These are phyloP conservation scores for Pipistrellus pygmaeus DNA, from an alignment of 2,797 vertebrate genomes.

Conservation along the genomic window DNA sequence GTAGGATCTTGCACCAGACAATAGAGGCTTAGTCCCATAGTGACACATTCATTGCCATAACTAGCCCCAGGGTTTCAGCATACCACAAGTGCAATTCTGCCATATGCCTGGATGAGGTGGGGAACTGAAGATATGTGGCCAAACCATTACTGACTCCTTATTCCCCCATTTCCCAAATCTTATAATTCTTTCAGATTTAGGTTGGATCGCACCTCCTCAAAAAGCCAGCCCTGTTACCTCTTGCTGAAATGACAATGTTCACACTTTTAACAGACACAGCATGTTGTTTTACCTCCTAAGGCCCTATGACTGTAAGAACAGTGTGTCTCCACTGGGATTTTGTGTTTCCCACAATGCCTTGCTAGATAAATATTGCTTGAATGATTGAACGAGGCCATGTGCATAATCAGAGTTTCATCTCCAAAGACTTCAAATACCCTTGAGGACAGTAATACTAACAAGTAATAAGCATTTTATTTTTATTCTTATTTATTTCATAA, in stretches of 20 bases:
- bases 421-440: conserved; percentile 50
- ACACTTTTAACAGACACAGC: not conserved
- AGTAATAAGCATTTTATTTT: conserved; percentile 66
- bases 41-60: not conserved
- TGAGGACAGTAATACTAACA: conserved; percentile 53
- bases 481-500: conserved; percentile 67
- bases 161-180: not conserved
- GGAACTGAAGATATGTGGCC: not conserved
- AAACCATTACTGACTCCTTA: not conserved
- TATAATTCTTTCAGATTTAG: not conserved
- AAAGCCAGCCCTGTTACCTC: not conserved
- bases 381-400: conserved; percentile 51
- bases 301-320: not conserved
- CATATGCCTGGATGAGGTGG: not conserved
- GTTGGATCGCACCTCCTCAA: not conserved
- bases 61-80: not conserved
- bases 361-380: conserved; percentile 30
- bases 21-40: not conserved
- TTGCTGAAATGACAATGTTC: not conserved
- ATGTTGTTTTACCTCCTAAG: not conserved
- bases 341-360: conserved; percentile 39
- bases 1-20: not conserved
- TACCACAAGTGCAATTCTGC: not conserved
- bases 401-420: conserved; percentile 47
- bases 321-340: not conserved